Evolutionary conservation across 2,797 vertebrate species (phyloP), one percentile per base, ranked within the genome.

Genomic region (Oreonectes daqikongensis): DNA sequence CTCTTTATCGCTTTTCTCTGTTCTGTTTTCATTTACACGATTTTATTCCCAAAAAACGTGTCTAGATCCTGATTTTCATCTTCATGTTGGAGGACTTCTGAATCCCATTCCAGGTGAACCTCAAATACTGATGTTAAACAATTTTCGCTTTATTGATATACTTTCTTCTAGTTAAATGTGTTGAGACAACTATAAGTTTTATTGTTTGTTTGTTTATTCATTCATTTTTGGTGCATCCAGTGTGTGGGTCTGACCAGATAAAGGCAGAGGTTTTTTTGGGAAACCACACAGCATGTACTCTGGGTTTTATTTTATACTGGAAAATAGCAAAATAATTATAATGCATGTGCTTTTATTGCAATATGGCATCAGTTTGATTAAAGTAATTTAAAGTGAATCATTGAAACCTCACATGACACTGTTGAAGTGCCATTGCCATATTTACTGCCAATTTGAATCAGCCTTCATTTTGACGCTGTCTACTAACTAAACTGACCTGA

Each of bases 71-170:
- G 96, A 98, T 78, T 98, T 97, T 87, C 88, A 92, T 83, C 95
- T 96, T 75, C 96, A 98, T 78, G 91, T 95, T 67, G 97, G 96
- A 92, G 96, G 96, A 84, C 95, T 98, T 87, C 90, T 98, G 85
- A 98, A 96, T 86, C 97, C 97, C 53, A 98, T 98, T 81, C 96
- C 97, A 95, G 96, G 97, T 98, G 92, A 78, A 61, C 57, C 40
- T n/a, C 12, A 55, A 22, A 5, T 22, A 61, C 24, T 24, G 30
- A 10, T 12, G 50, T 53, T 1, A 55, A 24, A 52, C 20, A 0
- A n/a, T 8, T 52, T 20, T n/a, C 10, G 4, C 48, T n/a, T 8
- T 20, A 7, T 20, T 50, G n/a, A 50, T 20, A n/a, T 6, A 20
- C 48, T n/a, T 48, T 48, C 2, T 42, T 9, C 40, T 4, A 42